phyloP scores from a whole-genome alignment of 2,113 vertebrate genomes.

The Crotalus horridus region DNA sequence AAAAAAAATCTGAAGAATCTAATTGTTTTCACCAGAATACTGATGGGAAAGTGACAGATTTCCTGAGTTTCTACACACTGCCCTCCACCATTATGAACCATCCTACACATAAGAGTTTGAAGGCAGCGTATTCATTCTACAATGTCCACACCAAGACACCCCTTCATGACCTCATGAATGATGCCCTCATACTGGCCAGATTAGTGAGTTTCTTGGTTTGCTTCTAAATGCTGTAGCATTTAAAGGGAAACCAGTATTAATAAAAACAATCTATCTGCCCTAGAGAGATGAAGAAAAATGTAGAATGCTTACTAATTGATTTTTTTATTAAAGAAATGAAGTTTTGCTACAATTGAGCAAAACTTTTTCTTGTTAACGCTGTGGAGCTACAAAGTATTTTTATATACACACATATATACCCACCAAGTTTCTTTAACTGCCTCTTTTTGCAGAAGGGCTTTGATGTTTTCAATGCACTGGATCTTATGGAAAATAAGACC shows the following conservation, averaged over 20 bases:
- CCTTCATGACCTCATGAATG: conserved; percentile 94
- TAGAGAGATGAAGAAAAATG: not conserved
- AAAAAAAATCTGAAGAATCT: not conserved
- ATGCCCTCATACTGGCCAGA: conserved; percentile 95
- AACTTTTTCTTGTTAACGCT: not conserved
- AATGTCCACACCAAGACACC: conserved; percentile 93
- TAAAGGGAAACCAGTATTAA: not conserved
- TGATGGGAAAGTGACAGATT: conserved; percentile 86
- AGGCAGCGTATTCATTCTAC: conserved; percentile 98
- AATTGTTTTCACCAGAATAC: conserved; percentile 68
- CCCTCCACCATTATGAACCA: conserved; percentile 99
- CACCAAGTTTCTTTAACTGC: not conserved
- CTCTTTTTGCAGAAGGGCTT: conserved; percentile 87
- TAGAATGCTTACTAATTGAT: not conserved
- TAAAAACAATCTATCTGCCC: not conserved
- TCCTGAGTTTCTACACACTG: conserved; percentile 96
- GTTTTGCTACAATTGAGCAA: not conserved
- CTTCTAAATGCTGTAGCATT: not conserved
- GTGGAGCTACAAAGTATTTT: not conserved
- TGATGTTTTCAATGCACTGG: conserved; percentile 99
- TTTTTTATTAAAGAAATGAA: not conserved
- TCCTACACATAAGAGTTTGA: conserved; percentile 93
- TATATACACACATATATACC: too few relatives aligned
- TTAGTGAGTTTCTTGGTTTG: conserved; percentile 72
- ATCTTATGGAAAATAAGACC: conserved; percentile 99